Percentiles rank a stretch among this genome's conserved stretches.
phyloP scores from a whole-genome alignment of 2,797 vertebrate genomes.

The Phylloscopus collybita region DNA sequence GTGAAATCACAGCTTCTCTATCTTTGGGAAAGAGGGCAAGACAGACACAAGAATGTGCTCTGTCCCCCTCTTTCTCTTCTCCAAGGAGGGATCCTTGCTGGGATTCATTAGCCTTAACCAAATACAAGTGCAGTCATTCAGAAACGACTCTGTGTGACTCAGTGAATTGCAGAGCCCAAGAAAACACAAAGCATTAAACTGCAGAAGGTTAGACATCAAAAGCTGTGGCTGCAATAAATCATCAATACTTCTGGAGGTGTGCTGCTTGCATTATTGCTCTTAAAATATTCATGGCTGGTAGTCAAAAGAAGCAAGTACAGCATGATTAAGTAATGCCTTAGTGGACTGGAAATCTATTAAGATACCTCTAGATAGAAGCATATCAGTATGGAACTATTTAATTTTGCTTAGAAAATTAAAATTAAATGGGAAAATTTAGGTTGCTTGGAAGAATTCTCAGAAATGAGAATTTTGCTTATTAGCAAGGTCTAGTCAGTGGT shows the following conservation, averaged over 20 bases:
- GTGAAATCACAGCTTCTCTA: not conserved
- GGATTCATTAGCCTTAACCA: not conserved
- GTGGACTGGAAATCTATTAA: not conserved
- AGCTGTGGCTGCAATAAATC: not conserved
- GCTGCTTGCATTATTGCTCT: not conserved
- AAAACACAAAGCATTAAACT: not conserved
- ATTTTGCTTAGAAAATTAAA: not conserved
- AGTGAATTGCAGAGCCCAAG: not conserved
- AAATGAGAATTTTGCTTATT: not conserved
- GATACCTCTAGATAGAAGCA: not conserved
- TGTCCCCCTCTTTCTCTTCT: not conserved
- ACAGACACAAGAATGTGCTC: not conserved
- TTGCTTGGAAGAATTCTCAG: not conserved
- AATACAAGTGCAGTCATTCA: not conserved
- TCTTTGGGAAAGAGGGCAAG: not conserved
- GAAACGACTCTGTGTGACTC: not conserved
- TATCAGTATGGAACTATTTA: not conserved
- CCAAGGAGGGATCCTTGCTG: not conserved
- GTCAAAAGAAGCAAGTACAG: not conserved
- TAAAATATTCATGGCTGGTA: constrained; percentile 34
- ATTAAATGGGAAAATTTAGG: not conserved
- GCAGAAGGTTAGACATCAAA: not conserved
- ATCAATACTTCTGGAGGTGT: constrained; percentile 2
- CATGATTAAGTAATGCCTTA: not conserved
- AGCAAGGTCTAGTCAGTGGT: not conserved